Base-by-base conservation (phyloP, 2,888 invertebrate species). In the Coleophora deauratella region DNA sequence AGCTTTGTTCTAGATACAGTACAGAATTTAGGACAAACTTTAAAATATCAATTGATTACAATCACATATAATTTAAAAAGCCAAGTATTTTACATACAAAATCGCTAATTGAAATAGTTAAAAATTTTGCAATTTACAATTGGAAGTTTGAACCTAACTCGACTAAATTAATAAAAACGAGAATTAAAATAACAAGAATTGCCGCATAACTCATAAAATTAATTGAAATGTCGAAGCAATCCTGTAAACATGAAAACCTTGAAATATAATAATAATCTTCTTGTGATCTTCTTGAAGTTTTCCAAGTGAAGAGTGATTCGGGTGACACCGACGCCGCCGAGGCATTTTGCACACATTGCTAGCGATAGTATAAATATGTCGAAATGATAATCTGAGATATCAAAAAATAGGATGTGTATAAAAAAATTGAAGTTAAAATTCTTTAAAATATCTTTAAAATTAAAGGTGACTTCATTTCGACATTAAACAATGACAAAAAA, bases 341-440 rank as follows among this genome's bases (percentile, higher is more conserved):
- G 74, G 70, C 70, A 64, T 66, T 75, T 80, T 80, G 82, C 84
- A 82, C 84, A 84, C 84, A 82, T 81, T 79, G 81, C 80, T 81
- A 78, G 77, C 70, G 72, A 75, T 78, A 75, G 67, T 55, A 61
- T 55, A 62, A 55, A 55, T 66, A 73, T 51, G 72, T 64, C 73
- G 70, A 68, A 80, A 81, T 72, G 72, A 65, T 43, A 46, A 54
- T 51, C 52, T n/a, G n/a, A n/a, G n/a, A n/a, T n/a, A n/a, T n/a
- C n/a, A n/a, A n/a, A n/a, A n/a, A n/a, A n/a, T n/a, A n/a, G n/a
- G n/a, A n/a, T n/a, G 38, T 40, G 33, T n/a, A 13, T 27, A 3
- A 12, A 8, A 38, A 9, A 9, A 27, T 35, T 8, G 2, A 12
- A 33, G 15, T 27, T 37, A 31, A 27, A 47, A 49, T 44, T 14